Base-by-base conservation (phyloP, 2,113 vertebrate species). In the Crotalus tigris region DNA sequence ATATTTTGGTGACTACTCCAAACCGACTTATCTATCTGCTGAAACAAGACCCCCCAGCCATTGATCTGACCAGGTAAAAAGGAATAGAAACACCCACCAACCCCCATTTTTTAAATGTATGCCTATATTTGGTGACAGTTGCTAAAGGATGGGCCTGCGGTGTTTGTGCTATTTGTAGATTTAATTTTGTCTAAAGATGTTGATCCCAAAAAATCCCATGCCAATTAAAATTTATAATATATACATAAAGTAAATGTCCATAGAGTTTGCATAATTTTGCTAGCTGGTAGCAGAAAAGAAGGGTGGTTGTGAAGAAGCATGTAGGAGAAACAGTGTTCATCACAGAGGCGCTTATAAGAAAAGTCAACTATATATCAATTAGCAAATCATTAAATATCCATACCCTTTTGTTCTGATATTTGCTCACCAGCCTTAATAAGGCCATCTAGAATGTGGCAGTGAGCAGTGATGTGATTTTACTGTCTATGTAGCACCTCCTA, bases 1-100 rank as follows among this genome's bases (percentile, higher is more conserved):
- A 99, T 96, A 98, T 99, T 53, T 97, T 99, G 44, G 99, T 99
- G 94, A 99, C 98, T 17, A 99, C 99, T 91, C 99, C 99, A 4
- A 99, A 99, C 97, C 98, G 99, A 96, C 97, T 99, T 0, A 97
- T 99, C 95, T 99, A 98, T 96, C 97, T 99, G 88, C 97, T 99
- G 93, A 98, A 99, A 26, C 98, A 99, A 96, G 99, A 99, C 91
- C 98, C 99, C 94, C 99, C 99, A 86, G 98, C 98, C n/a, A 97
- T 99, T 85, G 98, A 99, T 95, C 96, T 99, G 94, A 98, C 98
- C 98, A 98, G 98, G 99, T 99, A 97, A 61, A n/a, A 0, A 46
- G 29, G 0, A 49, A n/a, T 17, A 3, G 57, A 87, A 26, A 15
- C 4, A 51, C 49, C 8, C 49, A 9, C 61, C 24, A 11, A 1